Evolutionary conservation across 2,797 vertebrate genomes (phyloP).

Genomic region (Sarcophilus harrisii): DNA sequence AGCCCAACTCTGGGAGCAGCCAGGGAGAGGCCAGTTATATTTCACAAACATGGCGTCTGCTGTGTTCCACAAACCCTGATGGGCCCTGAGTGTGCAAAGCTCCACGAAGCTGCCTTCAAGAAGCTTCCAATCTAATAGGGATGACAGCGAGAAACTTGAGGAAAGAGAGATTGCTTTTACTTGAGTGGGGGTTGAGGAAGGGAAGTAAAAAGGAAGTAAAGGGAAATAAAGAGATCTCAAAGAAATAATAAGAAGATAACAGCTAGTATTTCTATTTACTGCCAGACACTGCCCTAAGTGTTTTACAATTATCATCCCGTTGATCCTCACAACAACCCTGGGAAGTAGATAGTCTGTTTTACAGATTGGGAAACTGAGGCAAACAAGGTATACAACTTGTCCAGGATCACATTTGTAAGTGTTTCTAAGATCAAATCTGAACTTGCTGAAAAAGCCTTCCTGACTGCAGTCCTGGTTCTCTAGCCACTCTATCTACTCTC

Average conservation of each 20-base stretch:
- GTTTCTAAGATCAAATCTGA: neutral
- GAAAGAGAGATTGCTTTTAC: neutral
- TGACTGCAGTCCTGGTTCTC: neutral
- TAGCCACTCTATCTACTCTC: neutral
- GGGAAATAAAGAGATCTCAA: neutral
- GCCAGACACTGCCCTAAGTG: neutral
- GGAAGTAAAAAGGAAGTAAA: neutral
- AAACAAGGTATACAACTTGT: neutral
- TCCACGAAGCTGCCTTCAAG: neutral
- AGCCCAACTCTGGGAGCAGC: neutral
- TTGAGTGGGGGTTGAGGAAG: neutral
- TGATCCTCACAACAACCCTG: neutral
- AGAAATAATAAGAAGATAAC: neutral
- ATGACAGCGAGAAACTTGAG: neutral
- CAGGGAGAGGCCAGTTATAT: neutral
- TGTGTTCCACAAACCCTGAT: neutral
- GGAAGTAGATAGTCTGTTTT: neutral
- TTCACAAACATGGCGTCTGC: neutral
- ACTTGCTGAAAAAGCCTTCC: neutral
- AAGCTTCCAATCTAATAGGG: neutral
- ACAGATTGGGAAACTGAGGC: neutral
- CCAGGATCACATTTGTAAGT: neutral
- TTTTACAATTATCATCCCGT: neutral
- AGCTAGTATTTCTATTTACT: neutral
- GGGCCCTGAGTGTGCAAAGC: neutral